These are phyloP conservation scores for Felis chaus DNA, from an alignment of 2,113 vertebrate species.

Conservation along the genomic window DNA sequence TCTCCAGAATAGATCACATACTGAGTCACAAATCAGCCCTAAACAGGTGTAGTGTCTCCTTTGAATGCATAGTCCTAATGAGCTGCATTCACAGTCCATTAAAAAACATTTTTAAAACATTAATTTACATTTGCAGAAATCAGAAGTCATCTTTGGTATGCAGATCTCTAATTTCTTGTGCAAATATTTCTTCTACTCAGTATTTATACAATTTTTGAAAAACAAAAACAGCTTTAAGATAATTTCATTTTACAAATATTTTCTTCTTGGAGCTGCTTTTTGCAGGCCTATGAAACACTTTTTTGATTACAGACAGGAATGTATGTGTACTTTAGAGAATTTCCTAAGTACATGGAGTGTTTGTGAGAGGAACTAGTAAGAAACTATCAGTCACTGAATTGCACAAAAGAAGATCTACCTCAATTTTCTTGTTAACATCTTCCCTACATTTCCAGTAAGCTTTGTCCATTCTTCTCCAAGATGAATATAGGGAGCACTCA, in stretches of 20 bases:
- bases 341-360: slow-evolving; percentile 15
- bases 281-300: slow-evolving; percentile 23
- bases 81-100: neutral
- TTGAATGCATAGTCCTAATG: slow-evolving; percentile 29
- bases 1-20: no score
- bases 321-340: slow-evolving; percentile 34
- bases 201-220: slow-evolving; percentile 44
- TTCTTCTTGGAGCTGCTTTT: slow-evolving; percentile 36
- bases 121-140: slow-evolving; percentile 56
- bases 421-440: slow-evolving; percentile 7
- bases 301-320: slow-evolving; percentile 4
- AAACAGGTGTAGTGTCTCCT: neutral
- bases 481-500: neutral
- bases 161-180: slow-evolving; percentile 26
- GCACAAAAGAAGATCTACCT: slow-evolving; percentile 17
- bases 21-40: no score
- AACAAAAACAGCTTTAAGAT: slow-evolving; percentile 52
- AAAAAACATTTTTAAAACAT: slow-evolving; percentile 46
- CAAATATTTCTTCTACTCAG: slow-evolving; percentile 12
- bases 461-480: neutral
- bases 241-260: slow-evolving; percentile 36
- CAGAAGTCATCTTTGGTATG: neutral
- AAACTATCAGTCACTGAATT: neutral
- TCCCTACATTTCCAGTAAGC: neutral
- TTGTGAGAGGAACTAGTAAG: slow-evolving; percentile 9